Evolutionary conservation across 2,797 vertebrate genomes (phyloP).

Genomic region (Falco naumanni): DNA sequence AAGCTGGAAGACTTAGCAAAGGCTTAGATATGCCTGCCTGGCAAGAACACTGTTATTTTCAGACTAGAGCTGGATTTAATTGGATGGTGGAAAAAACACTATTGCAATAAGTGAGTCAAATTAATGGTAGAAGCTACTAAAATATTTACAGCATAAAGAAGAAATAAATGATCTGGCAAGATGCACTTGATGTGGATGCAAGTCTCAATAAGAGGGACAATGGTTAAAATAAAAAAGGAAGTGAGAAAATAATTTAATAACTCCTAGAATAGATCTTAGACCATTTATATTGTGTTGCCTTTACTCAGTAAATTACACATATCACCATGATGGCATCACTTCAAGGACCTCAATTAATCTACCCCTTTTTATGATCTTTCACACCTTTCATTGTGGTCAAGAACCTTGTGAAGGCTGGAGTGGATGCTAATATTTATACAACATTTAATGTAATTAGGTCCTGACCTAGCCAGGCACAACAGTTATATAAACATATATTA

Average conservation of each 20-base stretch:
- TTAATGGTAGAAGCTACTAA: conserved; percentile 18
- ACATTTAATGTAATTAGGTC: conserved; percentile 39
- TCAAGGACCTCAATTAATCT: conserved; percentile 1
- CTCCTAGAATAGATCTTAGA: background rate
- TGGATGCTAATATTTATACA: conserved; percentile 60
- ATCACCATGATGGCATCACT: conserved; percentile 10
- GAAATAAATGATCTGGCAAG: conserved; percentile 16
- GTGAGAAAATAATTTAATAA: background rate
- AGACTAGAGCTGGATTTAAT: conserved; percentile 11
- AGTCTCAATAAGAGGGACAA: background rate
- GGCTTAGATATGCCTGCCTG: conserved; percentile 38
- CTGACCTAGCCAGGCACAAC: conserved; percentile 32
- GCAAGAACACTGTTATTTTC: conserved; percentile 1
- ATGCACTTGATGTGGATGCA: background rate
- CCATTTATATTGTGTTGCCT: background rate
- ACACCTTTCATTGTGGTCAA: conserved; percentile 33
- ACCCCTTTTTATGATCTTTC: conserved; percentile 35
- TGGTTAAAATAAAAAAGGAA: background rate
- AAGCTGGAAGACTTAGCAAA: conserved; percentile 13
- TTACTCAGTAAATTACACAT: background rate
- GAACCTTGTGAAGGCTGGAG: conserved; percentile 29
- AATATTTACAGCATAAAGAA: conserved; percentile 42
- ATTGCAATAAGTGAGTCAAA: conserved; percentile 29
- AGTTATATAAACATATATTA: conserved; percentile 23
- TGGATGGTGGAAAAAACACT: conserved; percentile 2